Evolutionary conservation across 1,140 invertebrate species (phyloP).

Genomic region (Platyscapa corneri): DNA sequence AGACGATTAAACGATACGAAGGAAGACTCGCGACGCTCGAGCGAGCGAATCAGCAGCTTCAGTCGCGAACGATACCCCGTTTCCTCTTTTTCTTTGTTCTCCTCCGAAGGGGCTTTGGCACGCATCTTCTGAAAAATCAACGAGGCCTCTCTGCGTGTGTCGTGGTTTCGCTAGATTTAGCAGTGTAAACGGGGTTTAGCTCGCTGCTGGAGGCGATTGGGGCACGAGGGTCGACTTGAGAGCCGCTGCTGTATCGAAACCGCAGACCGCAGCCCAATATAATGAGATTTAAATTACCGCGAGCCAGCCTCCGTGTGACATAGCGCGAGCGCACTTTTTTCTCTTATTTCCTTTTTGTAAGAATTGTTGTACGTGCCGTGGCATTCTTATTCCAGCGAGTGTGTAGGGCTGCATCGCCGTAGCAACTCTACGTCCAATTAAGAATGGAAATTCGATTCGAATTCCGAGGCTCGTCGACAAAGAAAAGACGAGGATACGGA

Average conservation of each 20-base stretch:
- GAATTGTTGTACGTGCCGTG: conserved; percentile 16
- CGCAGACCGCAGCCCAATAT: conserved; percentile 68
- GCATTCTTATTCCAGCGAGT: neutral
- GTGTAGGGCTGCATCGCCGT: neutral
- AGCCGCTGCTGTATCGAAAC: conserved; percentile 60
- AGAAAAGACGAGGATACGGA: conserved; percentile 16
- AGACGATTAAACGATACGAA: conserved; percentile 37
- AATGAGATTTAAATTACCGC: conserved; percentile 73
- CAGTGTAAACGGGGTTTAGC: neutral
- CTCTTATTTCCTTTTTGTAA: neutral
- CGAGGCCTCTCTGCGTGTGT: conserved; percentile 22
- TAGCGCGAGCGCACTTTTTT: conserved; percentile 43
- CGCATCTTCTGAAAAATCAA: conserved; percentile 20
- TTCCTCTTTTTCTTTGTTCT: neutral
- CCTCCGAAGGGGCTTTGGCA: neutral
- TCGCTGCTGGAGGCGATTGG: neutral
- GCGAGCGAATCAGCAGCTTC: conserved; percentile 17
- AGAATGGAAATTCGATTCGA: conserved; percentile 64
- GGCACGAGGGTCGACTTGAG: conserved; percentile 46
- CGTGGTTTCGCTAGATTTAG: conserved; percentile 51
- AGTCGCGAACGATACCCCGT: too few species aligned
- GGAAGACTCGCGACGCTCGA: neutral
- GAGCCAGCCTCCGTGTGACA: conserved; percentile 65
- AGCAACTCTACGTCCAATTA: conserved; percentile 56
- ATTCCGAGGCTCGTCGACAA: conserved; percentile 31